These are phyloP conservation scores for Dynastes maya DNA, from an alignment of 2,888 invertebrate species.

Conservation along the genomic window DNA sequence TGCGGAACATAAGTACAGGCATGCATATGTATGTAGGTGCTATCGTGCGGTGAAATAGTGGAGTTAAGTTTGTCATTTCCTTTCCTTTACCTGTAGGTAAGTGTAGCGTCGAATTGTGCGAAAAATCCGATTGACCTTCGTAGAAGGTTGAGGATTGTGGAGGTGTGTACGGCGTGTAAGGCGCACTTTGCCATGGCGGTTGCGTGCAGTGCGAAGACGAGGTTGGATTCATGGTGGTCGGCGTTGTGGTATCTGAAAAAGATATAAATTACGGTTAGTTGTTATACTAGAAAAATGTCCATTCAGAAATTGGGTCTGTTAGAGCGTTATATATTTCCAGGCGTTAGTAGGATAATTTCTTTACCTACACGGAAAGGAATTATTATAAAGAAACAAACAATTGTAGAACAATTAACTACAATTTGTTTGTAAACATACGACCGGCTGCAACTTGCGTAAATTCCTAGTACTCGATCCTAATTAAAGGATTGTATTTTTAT, in stretches of 20 bases:
- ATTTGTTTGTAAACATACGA: too few relatives aligned
- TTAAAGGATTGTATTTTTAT: too few relatives aligned
- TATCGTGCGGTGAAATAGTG: too few relatives aligned
- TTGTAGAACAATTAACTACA: too few relatives aligned
- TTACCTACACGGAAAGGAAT: too few relatives aligned
- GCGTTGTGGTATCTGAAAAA: constrained; percentile 71
- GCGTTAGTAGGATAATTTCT: too few relatives aligned
- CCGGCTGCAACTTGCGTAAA: too few relatives aligned
- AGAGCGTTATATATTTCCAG: not conserved
- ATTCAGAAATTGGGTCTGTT: not conserved
- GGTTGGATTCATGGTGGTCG: constrained; percentile 69
- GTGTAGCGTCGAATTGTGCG: constrained; percentile 73
- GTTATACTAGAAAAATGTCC: constrained; percentile 9
- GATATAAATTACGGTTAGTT: constrained; percentile 42
- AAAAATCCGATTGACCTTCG: constrained; percentile 70
- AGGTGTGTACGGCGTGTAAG: constrained; percentile 73
- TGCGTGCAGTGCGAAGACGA: constrained; percentile 57
- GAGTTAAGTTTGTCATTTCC: constrained; percentile 29
- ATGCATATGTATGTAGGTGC: too few relatives aligned
- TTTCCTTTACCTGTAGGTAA: constrained; percentile 74
- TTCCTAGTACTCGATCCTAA: too few relatives aligned
- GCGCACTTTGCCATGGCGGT: constrained; percentile 68
- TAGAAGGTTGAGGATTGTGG: constrained; percentile 70
- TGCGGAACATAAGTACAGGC: constrained; percentile 21
- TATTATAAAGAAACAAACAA: too few relatives aligned